Evolutionary conservation across 2,797 vertebrate species (phyloP).

Genomic region (Macropus fuliginosus): DNA sequence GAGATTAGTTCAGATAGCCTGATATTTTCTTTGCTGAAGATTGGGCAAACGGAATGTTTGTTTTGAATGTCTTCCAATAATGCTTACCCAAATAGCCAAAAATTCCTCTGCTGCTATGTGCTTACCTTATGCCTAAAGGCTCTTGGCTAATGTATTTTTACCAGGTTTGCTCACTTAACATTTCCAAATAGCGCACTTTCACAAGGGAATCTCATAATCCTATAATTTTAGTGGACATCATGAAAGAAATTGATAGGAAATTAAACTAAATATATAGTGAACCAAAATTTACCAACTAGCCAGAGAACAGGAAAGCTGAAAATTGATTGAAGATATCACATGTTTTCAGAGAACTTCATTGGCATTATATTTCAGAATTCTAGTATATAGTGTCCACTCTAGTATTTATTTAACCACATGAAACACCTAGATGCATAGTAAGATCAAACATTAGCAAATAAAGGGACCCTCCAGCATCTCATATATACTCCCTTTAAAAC

Average conservation of each 20-base stretch:
- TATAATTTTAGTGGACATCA: constrained; percentile 61
- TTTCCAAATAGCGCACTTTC: constrained; percentile 68
- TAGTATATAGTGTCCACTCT: constrained; percentile 9
- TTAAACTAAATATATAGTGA: constrained; percentile 39
- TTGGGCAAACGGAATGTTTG: constrained; percentile 56
- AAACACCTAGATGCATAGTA: not conserved
- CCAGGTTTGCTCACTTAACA: constrained; percentile 71
- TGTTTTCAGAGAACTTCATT: constrained; percentile 28
- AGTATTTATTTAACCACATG: constrained; percentile 32
- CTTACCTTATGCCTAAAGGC: constrained; percentile 50
- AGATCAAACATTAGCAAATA: not conserved
- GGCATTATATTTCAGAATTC: constrained; percentile 38
- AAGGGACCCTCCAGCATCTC: not conserved
- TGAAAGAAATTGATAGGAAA: constrained; percentile 48
- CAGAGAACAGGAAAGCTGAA: constrained; percentile 25
- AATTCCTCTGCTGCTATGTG: constrained; percentile 63
- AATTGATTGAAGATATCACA: constrained; percentile 34
- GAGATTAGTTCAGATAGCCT: constrained; percentile 60
- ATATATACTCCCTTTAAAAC: not conserved
- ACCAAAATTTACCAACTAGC: constrained; percentile 19
- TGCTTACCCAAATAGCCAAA: constrained; percentile 65
- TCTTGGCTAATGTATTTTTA: constrained; percentile 60
- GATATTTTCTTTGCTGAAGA: constrained; percentile 71
- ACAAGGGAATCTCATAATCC: constrained; percentile 63
- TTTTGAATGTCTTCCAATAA: constrained; percentile 62